These are phyloP conservation scores for Campoletis sonorensis DNA, from an alignment of 1,140 invertebrate species.

Conservation along the genomic window DNA sequence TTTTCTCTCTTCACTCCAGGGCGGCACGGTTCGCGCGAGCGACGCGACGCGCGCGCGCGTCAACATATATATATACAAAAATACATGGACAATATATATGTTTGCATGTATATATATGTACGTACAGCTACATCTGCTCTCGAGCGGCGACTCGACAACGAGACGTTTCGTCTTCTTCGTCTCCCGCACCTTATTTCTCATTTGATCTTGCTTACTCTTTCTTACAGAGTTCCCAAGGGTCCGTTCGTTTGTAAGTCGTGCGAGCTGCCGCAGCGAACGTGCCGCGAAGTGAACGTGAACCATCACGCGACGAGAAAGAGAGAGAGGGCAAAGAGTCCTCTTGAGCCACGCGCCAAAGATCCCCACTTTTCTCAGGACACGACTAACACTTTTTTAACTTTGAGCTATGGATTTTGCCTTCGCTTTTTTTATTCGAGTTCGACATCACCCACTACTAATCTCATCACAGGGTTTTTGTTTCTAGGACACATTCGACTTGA, in stretches of 20 bases:
- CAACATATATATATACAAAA: background rate
- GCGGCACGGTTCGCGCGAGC: constrained; percentile 48
- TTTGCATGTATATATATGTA: constrained; percentile 9
- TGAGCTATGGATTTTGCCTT: background rate
- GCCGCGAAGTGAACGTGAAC: constrained; percentile 26
- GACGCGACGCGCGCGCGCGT: constrained; percentile 44
- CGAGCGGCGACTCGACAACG: constrained; percentile 41
- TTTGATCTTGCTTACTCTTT: background rate
- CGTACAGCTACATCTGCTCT: constrained; percentile 53
- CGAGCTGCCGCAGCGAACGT: constrained; percentile 30
- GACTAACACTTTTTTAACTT: constrained; percentile 1
- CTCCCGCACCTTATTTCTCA: constrained; percentile 27
- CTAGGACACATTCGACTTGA: background rate
- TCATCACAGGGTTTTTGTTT: background rate
- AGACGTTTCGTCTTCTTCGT: constrained; percentile 21
- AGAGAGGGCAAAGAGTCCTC: constrained; percentile 15
- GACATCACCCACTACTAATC: background rate
- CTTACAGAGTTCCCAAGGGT: constrained; percentile 36
- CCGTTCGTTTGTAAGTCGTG: constrained; percentile 37
- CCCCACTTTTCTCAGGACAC: constrained; percentile 44
- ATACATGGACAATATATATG: background rate
- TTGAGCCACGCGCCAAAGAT: constrained; percentile 58
- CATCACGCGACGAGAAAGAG: constrained; percentile 23
- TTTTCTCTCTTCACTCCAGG: constrained; percentile 21
- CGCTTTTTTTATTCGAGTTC: background rate